These are phyloP conservation scores for Drosophila albomicans DNA, from an alignment of 1,140 invertebrate species.

Conservation along the genomic window DNA sequence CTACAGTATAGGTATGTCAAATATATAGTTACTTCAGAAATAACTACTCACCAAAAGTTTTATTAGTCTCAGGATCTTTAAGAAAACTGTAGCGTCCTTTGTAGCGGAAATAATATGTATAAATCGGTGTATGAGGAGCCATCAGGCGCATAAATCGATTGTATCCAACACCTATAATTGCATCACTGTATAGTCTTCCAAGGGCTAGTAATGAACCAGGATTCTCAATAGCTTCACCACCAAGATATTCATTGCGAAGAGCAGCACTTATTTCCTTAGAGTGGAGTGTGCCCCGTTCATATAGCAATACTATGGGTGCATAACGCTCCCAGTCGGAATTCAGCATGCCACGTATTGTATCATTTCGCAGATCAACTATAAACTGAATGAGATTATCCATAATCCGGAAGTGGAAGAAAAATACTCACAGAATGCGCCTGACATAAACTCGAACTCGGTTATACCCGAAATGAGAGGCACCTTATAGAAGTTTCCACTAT, in stretches of 20 bases:
- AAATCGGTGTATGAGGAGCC: slow-evolving; percentile 84
- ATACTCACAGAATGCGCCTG: slow-evolving; percentile 84
- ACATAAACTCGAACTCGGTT: slow-evolving; percentile 89
- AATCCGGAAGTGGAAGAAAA: background rate
- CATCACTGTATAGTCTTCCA: slow-evolving; percentile 85
- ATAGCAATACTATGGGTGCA: slow-evolving; percentile 86
- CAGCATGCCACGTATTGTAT: slow-evolving; percentile 60
- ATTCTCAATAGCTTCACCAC: slow-evolving; percentile 28
- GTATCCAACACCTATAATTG: slow-evolving; percentile 85
- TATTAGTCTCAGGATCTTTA: slow-evolving; percentile 82
- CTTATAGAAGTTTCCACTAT: slow-evolving; percentile 87
- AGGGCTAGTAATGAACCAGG: slow-evolving; percentile 55
- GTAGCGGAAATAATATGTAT: slow-evolving; percentile 86
- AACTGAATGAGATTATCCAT: background rate
- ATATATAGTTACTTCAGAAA: too few relatives aligned
- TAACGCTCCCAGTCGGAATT: slow-evolving; percentile 86
- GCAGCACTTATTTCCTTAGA: slow-evolving; percentile 83
- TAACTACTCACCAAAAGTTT: slow-evolving; percentile 74
- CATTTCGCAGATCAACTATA: slow-evolving; percentile 62
- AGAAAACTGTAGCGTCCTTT: slow-evolving; percentile 86
- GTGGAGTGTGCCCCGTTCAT: slow-evolving; percentile 85
- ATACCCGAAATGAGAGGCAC: slow-evolving; percentile 89
- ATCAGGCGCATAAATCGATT: slow-evolving; percentile 86
- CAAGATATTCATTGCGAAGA: slow-evolving; percentile 64
- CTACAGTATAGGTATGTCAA: slow-evolving; percentile 64